Evolutionary conservation across 2,113 vertebrate genomes (phyloP).

Genomic region (Coracopsis vasa): DNA sequence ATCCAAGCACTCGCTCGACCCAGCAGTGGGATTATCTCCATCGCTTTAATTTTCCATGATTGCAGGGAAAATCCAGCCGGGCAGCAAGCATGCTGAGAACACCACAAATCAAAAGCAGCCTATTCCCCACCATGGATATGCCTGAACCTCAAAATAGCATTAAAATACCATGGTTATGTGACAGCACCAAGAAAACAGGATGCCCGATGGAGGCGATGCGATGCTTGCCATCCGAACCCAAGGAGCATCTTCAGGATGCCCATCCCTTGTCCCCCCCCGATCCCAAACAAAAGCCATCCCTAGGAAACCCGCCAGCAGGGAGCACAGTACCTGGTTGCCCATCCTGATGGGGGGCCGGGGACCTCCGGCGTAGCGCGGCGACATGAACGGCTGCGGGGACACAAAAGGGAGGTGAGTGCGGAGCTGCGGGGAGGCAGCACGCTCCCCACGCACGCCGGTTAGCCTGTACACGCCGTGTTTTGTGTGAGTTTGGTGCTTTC

Average conservation of each 20-base stretch:
- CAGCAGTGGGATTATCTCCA: slow-evolving; percentile 62
- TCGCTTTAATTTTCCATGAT: slow-evolving; percentile 65
- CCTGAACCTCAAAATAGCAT: background rate
- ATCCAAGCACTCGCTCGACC: slow-evolving; percentile 36
- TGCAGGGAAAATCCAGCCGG: slow-evolving; percentile 40
- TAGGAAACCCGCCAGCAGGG: background rate
- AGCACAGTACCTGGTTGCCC: slow-evolving; percentile 90
- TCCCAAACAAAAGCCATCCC: background rate
- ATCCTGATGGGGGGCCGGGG: slow-evolving; percentile 97
- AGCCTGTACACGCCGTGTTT: background rate
- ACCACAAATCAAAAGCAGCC: background rate
- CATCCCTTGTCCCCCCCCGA: background rate
- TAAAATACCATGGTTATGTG: background rate
- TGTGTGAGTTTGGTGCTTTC: background rate
- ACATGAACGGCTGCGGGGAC: slow-evolving; percentile 95
- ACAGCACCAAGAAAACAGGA: background rate
- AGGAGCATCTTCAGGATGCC: background rate
- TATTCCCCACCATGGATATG: background rate
- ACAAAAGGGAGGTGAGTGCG: slow-evolving; percentile 71
- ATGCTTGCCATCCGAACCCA: background rate
- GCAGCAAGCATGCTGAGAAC: slow-evolving; percentile 18
- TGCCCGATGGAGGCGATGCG: accelerated
- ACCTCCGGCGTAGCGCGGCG: slow-evolving; percentile 94
- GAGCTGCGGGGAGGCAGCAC: slow-evolving; percentile 30
- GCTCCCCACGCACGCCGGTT: slow-evolving; percentile 48